Evolutionary conservation across 2,888 invertebrate species (phyloP), one percentile per base, ranked within the genome.

Genomic region (Plagodis pulveraria): DNA sequence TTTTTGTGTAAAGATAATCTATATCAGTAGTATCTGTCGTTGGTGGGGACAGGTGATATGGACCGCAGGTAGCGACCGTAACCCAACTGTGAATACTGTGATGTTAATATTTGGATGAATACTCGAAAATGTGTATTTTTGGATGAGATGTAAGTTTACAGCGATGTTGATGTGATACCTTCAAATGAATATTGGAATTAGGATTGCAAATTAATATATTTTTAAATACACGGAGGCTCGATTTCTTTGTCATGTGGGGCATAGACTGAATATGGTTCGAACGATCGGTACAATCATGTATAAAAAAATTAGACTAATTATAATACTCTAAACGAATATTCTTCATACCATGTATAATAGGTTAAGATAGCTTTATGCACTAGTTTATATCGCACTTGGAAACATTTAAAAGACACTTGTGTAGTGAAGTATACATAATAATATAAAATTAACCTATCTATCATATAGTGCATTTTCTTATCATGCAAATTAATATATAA

Each of bases 381-480:
- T 77, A 70, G 82, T 83, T 83, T 81, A 79, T 76, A 79, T 80
- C 65, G 80, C 83, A 83, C 83, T 67, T 60, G 62, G 12, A 69
- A 62, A 58, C 46, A 61, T 62, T 67, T 38, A 51, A 76, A 78
- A 78, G 76, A 76, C 80, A 79, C 73, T 75, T 36, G 33, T 47
- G 48, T 53, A 53, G 52, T 36, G 35, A 22, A 54, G n/a, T 35
- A 38, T 22, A 22, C 22, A 22, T 22, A 22, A 22, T 22, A 22
- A 22, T 22, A 35, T 36, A 38, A 43, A 45, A 40, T 35, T 41
- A 65, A 65, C 53, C 11, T 48, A 45, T 44, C 44, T n/a, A 33
- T 44, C 48, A 47, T 47, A 40, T 43, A 5, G 6, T 40, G 52
- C 51, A 58, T 58, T 52, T 49, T 12, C 38, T 36, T 50, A 50